Percentiles rank a stretch among this genome's conserved stretches.
phyloP scores from a whole-genome alignment of 2,888 invertebrate species.

The Aphrophora alni region DNA sequence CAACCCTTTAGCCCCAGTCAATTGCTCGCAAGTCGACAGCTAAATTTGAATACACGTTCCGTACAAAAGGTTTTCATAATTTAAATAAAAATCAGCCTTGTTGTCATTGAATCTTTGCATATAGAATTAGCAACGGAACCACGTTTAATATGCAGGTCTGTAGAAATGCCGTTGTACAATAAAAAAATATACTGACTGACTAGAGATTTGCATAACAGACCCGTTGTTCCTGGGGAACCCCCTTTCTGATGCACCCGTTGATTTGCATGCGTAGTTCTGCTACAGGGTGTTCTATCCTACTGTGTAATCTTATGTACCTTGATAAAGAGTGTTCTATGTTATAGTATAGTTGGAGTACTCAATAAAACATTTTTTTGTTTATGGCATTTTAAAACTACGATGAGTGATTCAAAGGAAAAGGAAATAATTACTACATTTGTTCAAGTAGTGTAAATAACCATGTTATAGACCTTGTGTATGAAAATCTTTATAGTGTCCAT shows the following conservation, averaged over 20 bases:
- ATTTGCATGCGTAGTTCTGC: slow-evolving; percentile 17
- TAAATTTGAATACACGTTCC: slow-evolving; percentile 3
- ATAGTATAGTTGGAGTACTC: too few relatives aligned
- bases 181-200: not conserved
- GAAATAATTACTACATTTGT: too few relatives aligned
- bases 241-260: not conserved
- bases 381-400: too few relatives aligned
- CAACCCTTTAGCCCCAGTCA: slow-evolving; percentile 33
- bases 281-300: not conserved
- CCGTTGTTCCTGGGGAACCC: not conserved
- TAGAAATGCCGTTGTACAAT: not conserved
- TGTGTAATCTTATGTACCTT: too few relatives aligned
- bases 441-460: too few relatives aligned
- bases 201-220: slow-evolving; percentile 28
- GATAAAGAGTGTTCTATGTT: too few relatives aligned
- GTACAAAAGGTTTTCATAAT: slow-evolving; percentile 26
- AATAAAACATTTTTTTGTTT: too few relatives aligned
- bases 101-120: slow-evolving; percentile 34
- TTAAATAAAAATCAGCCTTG: slow-evolving; percentile 35
- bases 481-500: too few relatives aligned
- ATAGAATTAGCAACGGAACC: slow-evolving; percentile 21
- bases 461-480: too few relatives aligned
- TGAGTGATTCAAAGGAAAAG: too few relatives aligned
- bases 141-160: not conserved
- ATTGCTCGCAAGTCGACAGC: slow-evolving; percentile 20